These are phyloP conservation scores for Tychaedon coryphoeus DNA, from an alignment of 2,113 vertebrate genomes.

Conservation along the genomic window DNA sequence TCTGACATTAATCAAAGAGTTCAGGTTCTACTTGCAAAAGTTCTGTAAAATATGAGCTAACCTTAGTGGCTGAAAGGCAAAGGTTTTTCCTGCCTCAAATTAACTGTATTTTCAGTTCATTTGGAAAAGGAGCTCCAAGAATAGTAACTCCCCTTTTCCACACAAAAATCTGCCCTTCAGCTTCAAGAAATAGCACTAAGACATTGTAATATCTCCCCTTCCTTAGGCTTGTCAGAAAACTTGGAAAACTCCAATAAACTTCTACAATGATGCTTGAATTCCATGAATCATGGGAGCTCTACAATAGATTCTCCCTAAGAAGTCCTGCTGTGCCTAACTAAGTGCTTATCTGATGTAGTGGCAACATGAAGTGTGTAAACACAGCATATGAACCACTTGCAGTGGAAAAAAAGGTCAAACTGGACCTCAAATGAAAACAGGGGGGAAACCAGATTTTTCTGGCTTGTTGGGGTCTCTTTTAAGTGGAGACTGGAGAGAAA, in stretches of 20 bases:
- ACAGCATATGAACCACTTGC: background rate
- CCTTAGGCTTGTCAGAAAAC: constrained; percentile 16
- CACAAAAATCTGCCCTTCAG: constrained; percentile 8
- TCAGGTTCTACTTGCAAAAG: constrained; percentile 4
- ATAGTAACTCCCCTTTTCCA: background rate
- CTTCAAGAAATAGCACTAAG: constrained; percentile 18
- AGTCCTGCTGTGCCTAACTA: background rate
- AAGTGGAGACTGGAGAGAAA: background rate
- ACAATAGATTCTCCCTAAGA: background rate
- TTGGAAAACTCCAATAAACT: constrained; percentile 22
- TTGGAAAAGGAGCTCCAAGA: background rate
- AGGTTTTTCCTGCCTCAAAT: constrained; percentile 24
- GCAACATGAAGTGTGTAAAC: background rate
- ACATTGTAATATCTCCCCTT: background rate
- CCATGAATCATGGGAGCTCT: background rate
- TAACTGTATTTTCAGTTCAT: constrained; percentile 36
- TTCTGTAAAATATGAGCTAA: constrained; percentile 10
- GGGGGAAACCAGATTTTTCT: background rate
- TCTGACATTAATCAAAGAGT: constrained; percentile 38
- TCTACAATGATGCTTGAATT: constrained; percentile 35
- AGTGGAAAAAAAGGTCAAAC: background rate
- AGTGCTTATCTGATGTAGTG: background rate
- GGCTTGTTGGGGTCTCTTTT: background rate
- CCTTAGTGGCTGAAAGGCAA: constrained; percentile 9
- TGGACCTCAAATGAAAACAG: background rate